Percentiles rank a stretch among this genome's conserved stretches.
These are phyloP conservation scores for Asobara japonica DNA, from an alignment of 1,140 invertebrate species.

Conservation along the genomic window DNA sequence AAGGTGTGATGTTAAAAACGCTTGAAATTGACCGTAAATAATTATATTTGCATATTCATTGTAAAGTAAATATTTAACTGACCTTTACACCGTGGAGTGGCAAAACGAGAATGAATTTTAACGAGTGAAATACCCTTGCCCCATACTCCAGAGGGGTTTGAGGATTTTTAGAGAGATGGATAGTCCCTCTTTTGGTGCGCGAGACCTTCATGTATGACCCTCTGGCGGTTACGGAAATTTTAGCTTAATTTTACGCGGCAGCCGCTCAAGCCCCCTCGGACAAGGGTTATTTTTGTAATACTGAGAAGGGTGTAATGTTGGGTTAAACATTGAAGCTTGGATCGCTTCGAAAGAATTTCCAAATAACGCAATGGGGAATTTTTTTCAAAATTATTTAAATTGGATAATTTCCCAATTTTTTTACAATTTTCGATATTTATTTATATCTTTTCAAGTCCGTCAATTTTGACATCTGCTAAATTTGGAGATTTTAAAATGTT, in stretches of 20 bases:
- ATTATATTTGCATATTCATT: conserved; percentile 68
- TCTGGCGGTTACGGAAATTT: conserved; percentile 52
- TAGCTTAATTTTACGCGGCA: conserved; percentile 57
- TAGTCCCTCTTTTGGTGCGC: conserved; percentile 28
- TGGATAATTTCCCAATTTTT: too few relatives aligned
- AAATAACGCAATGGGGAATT: conserved; percentile 19
- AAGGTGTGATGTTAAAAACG: conserved; percentile 14
- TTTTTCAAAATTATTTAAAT: too few relatives aligned
- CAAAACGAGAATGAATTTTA: conserved; percentile 42
- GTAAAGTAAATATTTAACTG: conserved; percentile 67
- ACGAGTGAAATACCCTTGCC: conserved; percentile 24
- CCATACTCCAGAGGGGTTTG: conserved; percentile 27
- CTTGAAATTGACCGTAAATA: conserved; percentile 64
- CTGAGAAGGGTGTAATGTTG: conserved; percentile 27
- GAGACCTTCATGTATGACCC: conserved; percentile 36
- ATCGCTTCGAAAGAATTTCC: neutral
- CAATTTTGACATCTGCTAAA: too few relatives aligned
- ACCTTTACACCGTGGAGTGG: conserved; percentile 27
- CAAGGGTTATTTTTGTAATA: conserved; percentile 62
- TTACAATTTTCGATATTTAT: too few relatives aligned
- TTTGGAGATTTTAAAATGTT: too few relatives aligned
- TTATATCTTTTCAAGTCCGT: too few relatives aligned
- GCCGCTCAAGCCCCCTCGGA: conserved; percentile 35
- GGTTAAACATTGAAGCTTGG: neutral
- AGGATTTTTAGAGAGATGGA: conserved; percentile 35